These are phyloP conservation scores for Macquaria australasica DNA, from an alignment of 2,113 vertebrate species.

Conservation along the genomic window DNA sequence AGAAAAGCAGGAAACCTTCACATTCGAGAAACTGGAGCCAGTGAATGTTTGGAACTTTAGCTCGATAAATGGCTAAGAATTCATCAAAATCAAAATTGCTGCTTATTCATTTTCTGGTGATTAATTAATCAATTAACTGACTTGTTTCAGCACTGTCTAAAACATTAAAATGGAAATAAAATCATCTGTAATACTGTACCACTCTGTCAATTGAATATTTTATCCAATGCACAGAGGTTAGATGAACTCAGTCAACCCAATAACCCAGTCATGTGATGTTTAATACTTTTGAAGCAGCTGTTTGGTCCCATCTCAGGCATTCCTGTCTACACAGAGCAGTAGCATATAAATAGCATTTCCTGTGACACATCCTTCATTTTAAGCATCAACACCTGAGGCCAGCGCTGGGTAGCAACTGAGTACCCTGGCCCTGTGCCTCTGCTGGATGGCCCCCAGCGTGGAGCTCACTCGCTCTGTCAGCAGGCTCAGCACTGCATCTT, in stretches of 20 bases:
- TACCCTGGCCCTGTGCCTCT: conserved; percentile 57
- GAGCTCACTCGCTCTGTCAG: conserved; percentile 42
- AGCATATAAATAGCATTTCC: conserved; percentile 47
- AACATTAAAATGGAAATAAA: background rate
- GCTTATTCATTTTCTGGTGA: background rate
- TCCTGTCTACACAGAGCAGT: background rate
- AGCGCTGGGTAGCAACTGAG: conserved; percentile 50
- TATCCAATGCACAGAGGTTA: background rate
- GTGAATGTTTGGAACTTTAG: background rate
- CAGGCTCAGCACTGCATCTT: conserved; percentile 48
- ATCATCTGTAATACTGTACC: background rate
- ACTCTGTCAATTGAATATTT: background rate
- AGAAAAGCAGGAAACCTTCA: background rate
- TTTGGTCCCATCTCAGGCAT: conserved; percentile 9
- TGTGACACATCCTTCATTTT: conserved; percentile 46
- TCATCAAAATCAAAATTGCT: background rate
- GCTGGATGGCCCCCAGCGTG: conserved; percentile 61
- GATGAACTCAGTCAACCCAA: background rate
- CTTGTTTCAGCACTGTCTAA: background rate
- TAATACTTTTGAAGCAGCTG: conserved; percentile 31
- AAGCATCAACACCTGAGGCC: conserved; percentile 67
- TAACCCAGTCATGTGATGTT: background rate
- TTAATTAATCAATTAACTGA: background rate
- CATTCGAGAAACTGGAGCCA: background rate
- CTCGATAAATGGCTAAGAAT: background rate